A percentile compares a stretch with the other conserved stretches of the same genome.
These are phyloP conservation scores for Rhinopomastus cyanomelas DNA, from an alignment of 2,113 vertebrate species.

Conservation along the genomic window DNA sequence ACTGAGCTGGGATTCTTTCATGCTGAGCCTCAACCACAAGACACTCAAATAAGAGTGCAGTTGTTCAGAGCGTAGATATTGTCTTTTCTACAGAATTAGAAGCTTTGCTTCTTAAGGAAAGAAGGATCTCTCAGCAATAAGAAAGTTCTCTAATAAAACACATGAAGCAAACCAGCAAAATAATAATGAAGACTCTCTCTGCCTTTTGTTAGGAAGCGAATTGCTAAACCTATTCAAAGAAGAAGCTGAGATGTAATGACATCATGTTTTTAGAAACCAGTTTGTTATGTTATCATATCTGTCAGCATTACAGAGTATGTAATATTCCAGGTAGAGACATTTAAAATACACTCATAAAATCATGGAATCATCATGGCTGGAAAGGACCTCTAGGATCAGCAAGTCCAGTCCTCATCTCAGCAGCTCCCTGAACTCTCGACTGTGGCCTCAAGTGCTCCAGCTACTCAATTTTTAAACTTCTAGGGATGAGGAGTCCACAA, in stretches of 20 bases:
- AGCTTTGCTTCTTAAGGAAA: accelerated
- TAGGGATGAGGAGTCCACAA: too few species aligned
- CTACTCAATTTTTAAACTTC: too few species aligned
- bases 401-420: too few species aligned
- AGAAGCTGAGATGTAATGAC: not conserved
- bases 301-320: not conserved
- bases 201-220: not conserved
- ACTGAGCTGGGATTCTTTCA: not conserved
- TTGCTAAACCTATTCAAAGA: not conserved
- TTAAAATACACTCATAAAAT: too few species aligned
- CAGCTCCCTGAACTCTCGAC: too few species aligned
- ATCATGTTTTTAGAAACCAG: not conserved
- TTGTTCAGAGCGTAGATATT: not conserved
- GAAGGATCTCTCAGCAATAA: not conserved
- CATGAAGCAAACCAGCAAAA: not conserved
- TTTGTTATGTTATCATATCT: not conserved
- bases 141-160: not conserved
- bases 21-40: not conserved
- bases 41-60: not conserved
- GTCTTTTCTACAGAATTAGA: not conserved
- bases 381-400: too few species aligned
- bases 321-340: not conserved
- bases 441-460: too few species aligned
- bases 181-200: not conserved
- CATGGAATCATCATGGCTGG: too few species aligned